Evolutionary conservation across 1,140 invertebrate species (phyloP).

Genomic region (Armadillidium nasatum): DNA sequence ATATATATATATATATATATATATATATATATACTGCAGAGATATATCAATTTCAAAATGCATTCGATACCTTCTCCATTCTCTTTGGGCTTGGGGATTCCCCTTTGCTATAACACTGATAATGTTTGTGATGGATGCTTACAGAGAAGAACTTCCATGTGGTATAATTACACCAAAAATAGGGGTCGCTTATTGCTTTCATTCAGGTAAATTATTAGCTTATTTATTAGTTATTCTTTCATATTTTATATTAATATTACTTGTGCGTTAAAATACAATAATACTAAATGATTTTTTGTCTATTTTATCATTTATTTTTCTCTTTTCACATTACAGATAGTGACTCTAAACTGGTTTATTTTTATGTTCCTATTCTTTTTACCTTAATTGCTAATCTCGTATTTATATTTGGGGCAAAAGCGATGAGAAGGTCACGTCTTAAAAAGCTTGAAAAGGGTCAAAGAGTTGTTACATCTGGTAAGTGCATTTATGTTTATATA

Average conservation of each 20-base stretch:
- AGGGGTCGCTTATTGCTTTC: conserved; percentile 36
- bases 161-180: conserved; percentile 35
- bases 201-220: conserved; percentile 38
- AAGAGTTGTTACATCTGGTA: neutral
- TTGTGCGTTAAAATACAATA: no score
- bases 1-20: conserved; percentile 12
- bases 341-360: conserved; percentile 34
- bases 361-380: conserved; percentile 34
- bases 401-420: conserved; percentile 28
- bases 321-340: conserved; percentile 24
- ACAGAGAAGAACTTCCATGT: conserved; percentile 33
- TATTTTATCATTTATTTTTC: no score
- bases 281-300: no score
- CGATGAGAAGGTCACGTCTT: conserved; percentile 31
- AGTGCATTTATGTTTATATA: no score
- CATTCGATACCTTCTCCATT: conserved; percentile 33
- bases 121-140: conserved; percentile 33
- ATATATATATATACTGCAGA: no score
- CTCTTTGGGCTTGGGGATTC: conserved; percentile 39
- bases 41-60: conserved; percentile 22
- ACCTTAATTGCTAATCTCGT: conserved; percentile 34
- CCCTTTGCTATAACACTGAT: conserved; percentile 30
- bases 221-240: no score
- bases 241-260: no score
- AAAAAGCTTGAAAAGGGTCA: conserved; percentile 30